A percentile compares a stretch with the other conserved stretches of the same genome.
Evolutionary conservation across 2,797 vertebrate species (phyloP).

Genomic region (Pangasius djambal): DNA sequence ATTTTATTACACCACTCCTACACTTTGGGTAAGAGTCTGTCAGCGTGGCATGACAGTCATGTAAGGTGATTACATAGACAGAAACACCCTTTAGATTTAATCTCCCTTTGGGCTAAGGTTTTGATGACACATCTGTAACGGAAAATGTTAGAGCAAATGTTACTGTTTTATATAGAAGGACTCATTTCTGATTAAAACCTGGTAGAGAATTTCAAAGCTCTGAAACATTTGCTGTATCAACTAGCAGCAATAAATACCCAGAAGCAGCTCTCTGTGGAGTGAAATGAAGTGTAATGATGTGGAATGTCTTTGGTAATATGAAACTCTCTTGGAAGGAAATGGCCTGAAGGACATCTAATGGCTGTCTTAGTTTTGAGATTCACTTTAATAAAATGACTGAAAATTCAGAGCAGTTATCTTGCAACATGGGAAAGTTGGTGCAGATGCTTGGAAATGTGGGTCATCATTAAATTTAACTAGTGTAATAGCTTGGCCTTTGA

Average conservation of each 20-base stretch:
- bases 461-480: neutral
- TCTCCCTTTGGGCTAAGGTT: neutral
- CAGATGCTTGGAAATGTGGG: neutral
- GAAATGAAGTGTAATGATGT: constrained; percentile 24
- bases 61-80: neutral
- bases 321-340: neutral
- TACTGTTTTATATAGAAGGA: neutral
- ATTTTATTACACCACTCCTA: too few relatives aligned
- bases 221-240: neutral
- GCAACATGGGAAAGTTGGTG: neutral
- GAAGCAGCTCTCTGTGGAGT: neutral
- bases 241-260: neutral
- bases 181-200: neutral
- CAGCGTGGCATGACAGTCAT: neutral
- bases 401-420: neutral
- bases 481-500: neutral
- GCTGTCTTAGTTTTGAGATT: neutral
- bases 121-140: neutral
- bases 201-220: neutral
- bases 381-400: neutral
- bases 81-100: neutral
- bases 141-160: neutral
- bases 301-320: neutral
- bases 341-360: neutral
- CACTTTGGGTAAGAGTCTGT: too few relatives aligned